These are phyloP conservation scores for Diploscapter pachys DNA, from an alignment of 1,140 invertebrate species.

Conservation along the genomic window DNA sequence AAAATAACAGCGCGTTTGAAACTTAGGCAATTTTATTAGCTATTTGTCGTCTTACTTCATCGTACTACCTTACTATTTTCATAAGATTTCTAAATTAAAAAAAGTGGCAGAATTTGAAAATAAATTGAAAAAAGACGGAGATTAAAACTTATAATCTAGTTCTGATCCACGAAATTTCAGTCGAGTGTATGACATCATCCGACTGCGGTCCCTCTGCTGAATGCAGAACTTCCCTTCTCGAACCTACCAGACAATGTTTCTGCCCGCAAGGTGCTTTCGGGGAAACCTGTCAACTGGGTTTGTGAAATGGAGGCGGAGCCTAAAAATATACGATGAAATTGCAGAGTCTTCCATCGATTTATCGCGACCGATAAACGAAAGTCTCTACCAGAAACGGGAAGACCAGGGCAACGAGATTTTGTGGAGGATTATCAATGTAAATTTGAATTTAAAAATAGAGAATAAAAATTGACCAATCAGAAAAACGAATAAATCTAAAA, in stretches of 20 bases:
- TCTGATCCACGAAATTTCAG: too few relatives aligned
- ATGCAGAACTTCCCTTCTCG: too few relatives aligned
- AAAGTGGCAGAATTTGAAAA: too few relatives aligned
- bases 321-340: conserved; percentile 12
- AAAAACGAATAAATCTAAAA: not conserved
- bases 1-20: not conserved
- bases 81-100: too few relatives aligned
- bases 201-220: too few relatives aligned
- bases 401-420: conserved; percentile 40
- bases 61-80: too few relatives aligned
- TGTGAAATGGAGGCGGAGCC: not conserved
- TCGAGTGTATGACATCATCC: too few relatives aligned
- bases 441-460: conserved; percentile 1
- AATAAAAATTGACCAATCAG: not conserved
- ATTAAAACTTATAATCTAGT: too few relatives aligned
- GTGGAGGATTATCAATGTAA: conserved; percentile 38
- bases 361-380: conserved; percentile 29
- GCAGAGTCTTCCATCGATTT: conserved; percentile 9
- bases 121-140: too few relatives aligned
- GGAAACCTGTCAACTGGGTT: conserved; percentile 37
- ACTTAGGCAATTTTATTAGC: not conserved
- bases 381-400: conserved; percentile 34
- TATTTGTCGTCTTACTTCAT: not conserved
- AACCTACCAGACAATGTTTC: conserved; percentile 26
- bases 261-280: conserved; percentile 37